Percentiles rank a stretch among this genome's conserved stretches.
These are phyloP conservation scores for Nycteola revayana DNA, from an alignment of 2,888 invertebrate genomes.

Conservation along the genomic window DNA sequence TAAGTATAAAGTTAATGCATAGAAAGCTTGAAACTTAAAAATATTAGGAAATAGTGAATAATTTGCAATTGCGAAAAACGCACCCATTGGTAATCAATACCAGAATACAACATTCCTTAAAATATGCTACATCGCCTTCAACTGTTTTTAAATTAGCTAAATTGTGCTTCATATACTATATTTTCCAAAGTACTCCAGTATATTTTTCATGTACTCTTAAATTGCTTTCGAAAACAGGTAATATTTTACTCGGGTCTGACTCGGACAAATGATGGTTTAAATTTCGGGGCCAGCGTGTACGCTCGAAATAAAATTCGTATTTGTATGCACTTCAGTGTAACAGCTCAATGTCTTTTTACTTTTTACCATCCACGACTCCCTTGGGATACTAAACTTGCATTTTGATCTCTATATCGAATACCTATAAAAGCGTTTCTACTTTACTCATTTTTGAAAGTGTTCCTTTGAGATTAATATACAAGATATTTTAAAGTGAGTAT, in stretches of 20 bases:
- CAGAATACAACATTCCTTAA: too few species aligned
- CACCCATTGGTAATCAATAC: too few species aligned
- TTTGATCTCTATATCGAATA: conserved; percentile 17
- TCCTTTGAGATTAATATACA: conserved; percentile 20
- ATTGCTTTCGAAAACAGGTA: conserved; percentile 22
- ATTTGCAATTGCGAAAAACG: too few species aligned
- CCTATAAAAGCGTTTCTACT: conserved; percentile 10
- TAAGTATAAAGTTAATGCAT: too few species aligned
- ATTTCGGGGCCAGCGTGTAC: conserved; percentile 5
- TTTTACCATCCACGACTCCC: too few species aligned
- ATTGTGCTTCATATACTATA: conserved; percentile 11
- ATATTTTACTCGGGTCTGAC: conserved; percentile 22
- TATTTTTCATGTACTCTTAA: conserved; percentile 26
- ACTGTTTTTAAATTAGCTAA: too few species aligned
- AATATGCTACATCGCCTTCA: too few species aligned
- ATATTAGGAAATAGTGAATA: too few species aligned
- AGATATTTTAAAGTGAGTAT: conserved; percentile 11
- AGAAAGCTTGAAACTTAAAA: too few species aligned
- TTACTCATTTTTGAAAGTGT: conserved; percentile 8
- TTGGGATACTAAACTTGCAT: conserved; percentile 1
- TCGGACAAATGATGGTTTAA: conserved; percentile 16
- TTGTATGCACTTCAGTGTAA: too few species aligned
- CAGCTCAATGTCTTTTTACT: too few species aligned
- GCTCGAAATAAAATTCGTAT: too few species aligned
- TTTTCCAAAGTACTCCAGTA: conserved; percentile 9